Evolutionary conservation across 2,888 invertebrate genomes (phyloP), one percentile per base, ranked within the genome.

Genomic region (Nymphalis polychloros): DNA sequence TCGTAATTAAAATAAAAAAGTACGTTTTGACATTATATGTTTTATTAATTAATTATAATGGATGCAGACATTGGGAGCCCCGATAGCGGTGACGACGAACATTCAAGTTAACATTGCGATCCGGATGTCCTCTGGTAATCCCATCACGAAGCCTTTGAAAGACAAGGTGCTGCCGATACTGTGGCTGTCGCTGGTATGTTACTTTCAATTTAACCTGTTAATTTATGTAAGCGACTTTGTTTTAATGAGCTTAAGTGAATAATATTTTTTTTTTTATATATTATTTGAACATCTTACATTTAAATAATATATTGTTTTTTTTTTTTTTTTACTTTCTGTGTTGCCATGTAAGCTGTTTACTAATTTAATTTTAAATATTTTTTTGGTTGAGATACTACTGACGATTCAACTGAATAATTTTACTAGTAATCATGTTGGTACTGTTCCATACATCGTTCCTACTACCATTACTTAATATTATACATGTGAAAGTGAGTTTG

Each of bases 21-120:
- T 31, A 31, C 6, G 6, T 31, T 27, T 27, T 27, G 3, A 27
- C 27, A 27, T 27, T 27, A 27, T 41, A 41, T 41, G 41, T 41
- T 13, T 50, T 50, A 50, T 27, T 23, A 23, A 53, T 13, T 8
- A 20, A 23, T 23, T 7, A 7, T 8, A 17, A 53, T 23, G 47
- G 3, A 23, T 31, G 0, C 79, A 96, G 94, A 91, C 92, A 66
- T 75, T 95, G 6, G 97, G 97, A 10, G 90, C 95, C 0, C 96
- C 96, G 0, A 74, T 97, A 68, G 83, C 92, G 31, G 93, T 95
- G 0, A 88, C 93, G 17, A 93, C 95, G 19, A 94, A 94, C 69
- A 89, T 96, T 50, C 97, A 97, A 84, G 94, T 96, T 27, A 97
- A 97, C 82, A 85, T 97, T 7, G 93, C 95, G 0, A 94, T 96